Base-by-base conservation (phyloP, 1,140 invertebrate genomes). In the Zophobas morio region DNA sequence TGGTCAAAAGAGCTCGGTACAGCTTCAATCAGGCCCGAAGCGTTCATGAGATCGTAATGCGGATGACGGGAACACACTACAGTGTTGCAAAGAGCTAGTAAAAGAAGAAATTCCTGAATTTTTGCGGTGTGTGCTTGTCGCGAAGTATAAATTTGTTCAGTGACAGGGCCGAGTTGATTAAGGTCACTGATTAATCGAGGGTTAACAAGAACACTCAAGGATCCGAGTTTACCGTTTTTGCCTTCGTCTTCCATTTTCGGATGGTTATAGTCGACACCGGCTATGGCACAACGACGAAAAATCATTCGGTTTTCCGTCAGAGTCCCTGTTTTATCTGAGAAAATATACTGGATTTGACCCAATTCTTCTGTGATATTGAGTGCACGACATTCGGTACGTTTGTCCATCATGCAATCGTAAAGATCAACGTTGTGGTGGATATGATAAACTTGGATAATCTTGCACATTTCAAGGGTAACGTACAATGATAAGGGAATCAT, bases 261-360 rank as follows among this genome's bases (percentile, higher is more conserved):
- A 85, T 96, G 95, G 81, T 94, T 93, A 81, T 97, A 99, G 86
- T 99, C 96, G 2, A 94, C 90, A 0, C 96, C 96, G 35, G 92
- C 94, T 6, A 99, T 94, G 0, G 94, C 92, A 86, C 97, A 99
- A 57, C 94, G 89, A 53, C 95, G 89, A 86, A 99, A 99, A 75
- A 98, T 90, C 98, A 99, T 99, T 86, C 96, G 95, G 86, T 99
- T 99, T 86, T 99, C 97, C 4, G 98, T 99, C 20, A 99, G 87
- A 1, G 98, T 99, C 2, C 98, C 98, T 1, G 98, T 99, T 87
- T 99, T 99, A 86, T 99, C 98, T 5, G 96, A 98, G 88, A 99
- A 99, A 56, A 99, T 91, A 85, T 99, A 99, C 84, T 97, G 94
- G 36, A 99, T 93, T 88, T 98, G 96, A 1, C 98, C 98, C 56